Evolutionary conservation across 2,797 vertebrate species (phyloP).

Genomic region (Hippoglossus hippoglossus): DNA sequence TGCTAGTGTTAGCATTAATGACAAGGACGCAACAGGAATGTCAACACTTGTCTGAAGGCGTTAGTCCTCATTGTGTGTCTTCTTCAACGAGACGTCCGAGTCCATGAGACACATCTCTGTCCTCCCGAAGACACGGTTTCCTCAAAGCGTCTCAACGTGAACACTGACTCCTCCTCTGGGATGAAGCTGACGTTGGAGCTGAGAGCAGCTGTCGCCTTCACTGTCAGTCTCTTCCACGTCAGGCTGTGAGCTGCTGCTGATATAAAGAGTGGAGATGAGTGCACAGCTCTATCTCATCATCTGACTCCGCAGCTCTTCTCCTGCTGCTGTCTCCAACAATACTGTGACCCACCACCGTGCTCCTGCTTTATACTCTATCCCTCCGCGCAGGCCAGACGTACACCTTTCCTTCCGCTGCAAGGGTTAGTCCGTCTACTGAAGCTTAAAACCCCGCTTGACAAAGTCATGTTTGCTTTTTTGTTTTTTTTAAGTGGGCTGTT

Average conservation of each 20-base stretch:
- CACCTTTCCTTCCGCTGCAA: conserved; percentile 53
- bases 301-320: rapidly evolving
- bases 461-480: background rate
- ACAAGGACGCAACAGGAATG: conserved; percentile 24
- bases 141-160: background rate
- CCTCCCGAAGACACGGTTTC: conserved; percentile 15
- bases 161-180: conserved; percentile 24
- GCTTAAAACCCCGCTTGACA: background rate
- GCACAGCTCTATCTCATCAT: conserved; percentile 1
- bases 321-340: conserved; percentile 25
- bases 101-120: conserved; percentile 19
- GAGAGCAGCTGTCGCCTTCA: background rate
- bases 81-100: conserved; percentile 12
- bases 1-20: conserved; percentile 23
- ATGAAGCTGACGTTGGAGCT: conserved; percentile 7
- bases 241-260: background rate
- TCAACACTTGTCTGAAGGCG: conserved; percentile 34
- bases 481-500: no score
- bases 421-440: conserved; percentile 44
- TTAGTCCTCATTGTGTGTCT: conserved; percentile 27
- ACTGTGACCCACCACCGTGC: background rate
- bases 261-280: background rate
- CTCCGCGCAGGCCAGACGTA: conserved; percentile 33
- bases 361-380: conserved; percentile 11
- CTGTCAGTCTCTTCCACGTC: background rate